Base-by-base conservation (phyloP, 2,888 invertebrate species). In the Abrostola tripartita region DNA sequence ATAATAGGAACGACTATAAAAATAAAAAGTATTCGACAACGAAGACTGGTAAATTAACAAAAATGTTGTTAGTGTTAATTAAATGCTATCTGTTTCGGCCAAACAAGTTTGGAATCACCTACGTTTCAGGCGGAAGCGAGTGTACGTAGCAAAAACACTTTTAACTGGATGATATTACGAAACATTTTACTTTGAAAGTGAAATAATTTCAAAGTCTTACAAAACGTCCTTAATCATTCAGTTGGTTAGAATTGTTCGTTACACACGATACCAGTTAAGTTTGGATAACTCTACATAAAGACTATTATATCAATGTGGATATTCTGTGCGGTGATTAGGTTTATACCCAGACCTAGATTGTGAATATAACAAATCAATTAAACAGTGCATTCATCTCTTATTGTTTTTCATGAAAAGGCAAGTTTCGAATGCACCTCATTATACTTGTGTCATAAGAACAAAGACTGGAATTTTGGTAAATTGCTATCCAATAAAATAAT, bases 31-130 rank as follows among this genome's bases (percentile, higher is more conserved):
- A 47, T 24, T 47, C 44, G 24, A 37, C 37, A 37, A 53, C 52
- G 42, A 67, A 62, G 57, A 53, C 64, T 67, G 49, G 37, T 61
- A 65, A 81, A 84, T 81, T 84, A 86, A 83, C 79, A 71, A 83
- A 66, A 81, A 84, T 84, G 81, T 83, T 84, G 76, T 81, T 82
- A 73, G 80, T 75, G 81, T 83, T 90, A 92, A 91, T 91, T 90
- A 88, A 78, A 79, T 81, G 83, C 87, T 91, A 92, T 92, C 91
- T 85, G 88, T 86, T 85, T 87, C 83, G 81, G 81, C 81, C 86
- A 89, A 92, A 92, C 92, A 70, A 83, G 90, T 92, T 91, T 88
- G 77, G 78, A 83, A 81, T 82, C 71, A 84, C 84, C 81, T 85
- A 84, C 73, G 81, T 86, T 89, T 88, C 88, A 88, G 88, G 73